phyloP scores from a whole-genome alignment of 2,113 vertebrate genomes.

The Oxygymnocypris stewartii region DNA sequence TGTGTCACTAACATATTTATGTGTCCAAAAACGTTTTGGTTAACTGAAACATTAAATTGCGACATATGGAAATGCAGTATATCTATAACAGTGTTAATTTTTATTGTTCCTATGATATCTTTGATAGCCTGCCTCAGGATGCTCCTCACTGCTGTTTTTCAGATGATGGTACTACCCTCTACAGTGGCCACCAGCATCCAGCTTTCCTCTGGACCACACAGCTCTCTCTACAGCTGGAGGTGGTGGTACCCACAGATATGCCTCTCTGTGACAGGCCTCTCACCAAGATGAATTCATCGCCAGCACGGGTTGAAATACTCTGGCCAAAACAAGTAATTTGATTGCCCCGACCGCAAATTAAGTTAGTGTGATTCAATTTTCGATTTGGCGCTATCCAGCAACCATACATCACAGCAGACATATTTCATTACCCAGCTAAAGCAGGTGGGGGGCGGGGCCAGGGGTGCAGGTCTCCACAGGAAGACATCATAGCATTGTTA shows the following conservation, averaged over 20 bases:
- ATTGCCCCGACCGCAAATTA: constrained; percentile 82
- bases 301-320: constrained; percentile 69
- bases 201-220: constrained; percentile 46
- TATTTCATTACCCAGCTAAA: constrained; percentile 82
- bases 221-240: constrained; percentile 51
- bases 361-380: constrained; percentile 86
- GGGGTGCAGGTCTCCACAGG: constrained; percentile 65
- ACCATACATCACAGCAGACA: constrained; percentile 81
- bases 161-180: background rate
- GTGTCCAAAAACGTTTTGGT: background rate
- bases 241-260: constrained; percentile 22
- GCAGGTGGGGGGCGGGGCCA: constrained; percentile 62
- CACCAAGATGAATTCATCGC: constrained; percentile 83
- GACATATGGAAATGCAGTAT: background rate
- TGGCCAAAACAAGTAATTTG: constrained; percentile 83
- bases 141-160: background rate
- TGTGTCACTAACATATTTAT: background rate
- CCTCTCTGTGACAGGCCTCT: constrained; percentile 72
- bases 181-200: background rate
- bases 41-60: background rate
- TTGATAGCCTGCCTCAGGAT: background rate
- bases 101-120: background rate
- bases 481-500: constrained; percentile 77
- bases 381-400: constrained; percentile 78
- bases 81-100: background rate